phyloP scores from a whole-genome alignment of 1,140 invertebrate species.

The Drosophila fuyamai region DNA sequence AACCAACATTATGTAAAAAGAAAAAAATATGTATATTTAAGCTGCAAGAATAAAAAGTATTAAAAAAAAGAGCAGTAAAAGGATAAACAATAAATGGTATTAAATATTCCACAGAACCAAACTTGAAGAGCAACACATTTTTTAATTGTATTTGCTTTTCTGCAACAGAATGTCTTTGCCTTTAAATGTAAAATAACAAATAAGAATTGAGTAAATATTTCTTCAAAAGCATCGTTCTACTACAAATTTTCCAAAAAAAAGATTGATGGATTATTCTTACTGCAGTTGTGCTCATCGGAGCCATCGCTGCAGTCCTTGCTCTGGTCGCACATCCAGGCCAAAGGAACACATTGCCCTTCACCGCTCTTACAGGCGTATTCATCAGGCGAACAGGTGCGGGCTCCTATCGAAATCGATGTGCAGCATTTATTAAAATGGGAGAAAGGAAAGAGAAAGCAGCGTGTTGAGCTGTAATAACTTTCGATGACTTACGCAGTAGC shows the following conservation, averaged over 20 bases:
- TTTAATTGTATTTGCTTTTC: too few species aligned
- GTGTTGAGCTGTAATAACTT: constrained; percentile 20
- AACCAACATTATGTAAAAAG: constrained; percentile 11
- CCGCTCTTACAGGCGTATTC: constrained; percentile 93
- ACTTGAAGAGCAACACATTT: too few species aligned
- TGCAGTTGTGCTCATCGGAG: constrained; percentile 95
- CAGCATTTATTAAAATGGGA: constrained; percentile 17
- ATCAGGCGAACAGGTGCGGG: constrained; percentile 92
- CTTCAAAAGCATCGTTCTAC: too few species aligned
- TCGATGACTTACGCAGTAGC: constrained; percentile 28
- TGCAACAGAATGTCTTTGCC: too few species aligned
- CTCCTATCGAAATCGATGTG: constrained; percentile 86
- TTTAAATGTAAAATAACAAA: background rate
- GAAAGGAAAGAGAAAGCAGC: constrained; percentile 10
- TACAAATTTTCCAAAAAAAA: background rate
- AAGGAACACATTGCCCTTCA: constrained; percentile 93
- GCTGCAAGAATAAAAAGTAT: background rate
- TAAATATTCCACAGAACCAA: too few species aligned
- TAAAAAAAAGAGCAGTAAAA: background rate
- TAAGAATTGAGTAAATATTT: too few species aligned
- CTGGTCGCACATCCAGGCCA: constrained; percentile 96
- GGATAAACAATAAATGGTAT: too few species aligned
- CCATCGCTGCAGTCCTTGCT: constrained; percentile 94
- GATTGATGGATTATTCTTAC: constrained; percentile 88
- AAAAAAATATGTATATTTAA: constrained; percentile 13